Base-by-base conservation (phyloP, 1,140 invertebrate species). In the Macrosteles quadrilineatus region DNA sequence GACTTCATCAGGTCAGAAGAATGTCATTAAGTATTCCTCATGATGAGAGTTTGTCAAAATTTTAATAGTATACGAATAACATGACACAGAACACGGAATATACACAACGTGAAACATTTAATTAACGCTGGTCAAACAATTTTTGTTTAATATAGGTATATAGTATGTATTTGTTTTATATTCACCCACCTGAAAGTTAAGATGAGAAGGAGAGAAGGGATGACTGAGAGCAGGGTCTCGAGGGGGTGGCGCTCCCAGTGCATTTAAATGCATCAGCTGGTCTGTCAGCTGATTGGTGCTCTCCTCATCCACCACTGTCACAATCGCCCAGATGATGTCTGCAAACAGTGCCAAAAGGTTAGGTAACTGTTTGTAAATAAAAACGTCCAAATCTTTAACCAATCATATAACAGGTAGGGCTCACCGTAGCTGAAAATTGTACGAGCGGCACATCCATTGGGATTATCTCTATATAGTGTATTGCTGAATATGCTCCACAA, bases 241-340 rank as follows among this genome's bases (percentile, higher is more conserved):
- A 21, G 53, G 43, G 4, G 66, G 53, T 64, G 63, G 30, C 14
- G 67, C 59, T 31, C 72, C 67, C 11, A 67, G 81, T 73, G 81
- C 81, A 77, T 81, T 85, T 74, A 87, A 80, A 69, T 85, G 80
- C 73, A 86, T 84, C 75, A 91, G 80, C 74, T 91, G 89, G 77
- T 91, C 88, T 69, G 89, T 91, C 9, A 91, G 78, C 64, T 86
- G 87, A 27, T 30, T 62, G 57, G 90, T 76, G 40, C 90, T 85
- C 21, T 89, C 88, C 69, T 84, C 84, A 77, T 89, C 86, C 47
- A 84, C 87, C 25, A 92, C 90, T 29, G 82, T 84, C 70, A 91
- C 79, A 68, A 91, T 87, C 65, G 89, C 83, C 87, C 88, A 90
- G 73, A 92, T 88, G 57, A 85, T 79, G 73, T 91, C 90, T 89